A percentile compares a stretch with the other conserved stretches of the same genome.
These are phyloP conservation scores for Athripsodes cinereus DNA, from an alignment of 2,888 invertebrate species.

Conservation along the genomic window DNA sequence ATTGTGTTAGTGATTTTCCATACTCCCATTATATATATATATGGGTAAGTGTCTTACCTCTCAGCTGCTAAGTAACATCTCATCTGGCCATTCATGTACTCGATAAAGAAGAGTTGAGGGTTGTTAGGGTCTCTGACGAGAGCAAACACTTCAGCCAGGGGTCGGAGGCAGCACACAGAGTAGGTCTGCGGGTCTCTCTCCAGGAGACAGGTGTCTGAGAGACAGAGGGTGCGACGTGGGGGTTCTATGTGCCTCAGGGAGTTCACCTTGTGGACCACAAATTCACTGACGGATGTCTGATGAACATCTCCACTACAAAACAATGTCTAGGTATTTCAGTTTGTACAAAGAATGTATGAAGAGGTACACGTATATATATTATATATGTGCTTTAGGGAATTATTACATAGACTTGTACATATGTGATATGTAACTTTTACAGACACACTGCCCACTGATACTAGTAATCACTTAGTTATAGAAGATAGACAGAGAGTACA, in stretches of 20 bases:
- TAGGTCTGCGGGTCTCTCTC: slow-evolving; percentile 98
- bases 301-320: slow-evolving; percentile 82
- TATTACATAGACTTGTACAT: no score
- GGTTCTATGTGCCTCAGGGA: slow-evolving; percentile 77
- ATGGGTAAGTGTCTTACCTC: no score
- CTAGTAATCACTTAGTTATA: no score
- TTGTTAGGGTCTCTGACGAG: slow-evolving; percentile 84
- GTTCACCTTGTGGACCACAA: slow-evolving; percentile 87
- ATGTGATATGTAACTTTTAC: no score
- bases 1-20: no score
- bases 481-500: no score
- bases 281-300: slow-evolving; percentile 94
- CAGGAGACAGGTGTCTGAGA: slow-evolving; percentile 91
- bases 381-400: no score
- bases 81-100: slow-evolving; percentile 87
- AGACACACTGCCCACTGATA: no score
- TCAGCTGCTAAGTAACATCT: slow-evolving; percentile 89
- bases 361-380: no score
- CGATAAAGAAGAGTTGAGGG: slow-evolving; percentile 89
- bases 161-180: slow-evolving; percentile 81
- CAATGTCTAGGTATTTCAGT: background rate
- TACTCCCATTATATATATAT: no score
- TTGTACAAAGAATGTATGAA: no score
- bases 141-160: slow-evolving; percentile 81
- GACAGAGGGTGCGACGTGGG: slow-evolving; percentile 81